Conservation (phyloP, 2,797 vertebrate species). For the Centropyge bicolor region DNA sequence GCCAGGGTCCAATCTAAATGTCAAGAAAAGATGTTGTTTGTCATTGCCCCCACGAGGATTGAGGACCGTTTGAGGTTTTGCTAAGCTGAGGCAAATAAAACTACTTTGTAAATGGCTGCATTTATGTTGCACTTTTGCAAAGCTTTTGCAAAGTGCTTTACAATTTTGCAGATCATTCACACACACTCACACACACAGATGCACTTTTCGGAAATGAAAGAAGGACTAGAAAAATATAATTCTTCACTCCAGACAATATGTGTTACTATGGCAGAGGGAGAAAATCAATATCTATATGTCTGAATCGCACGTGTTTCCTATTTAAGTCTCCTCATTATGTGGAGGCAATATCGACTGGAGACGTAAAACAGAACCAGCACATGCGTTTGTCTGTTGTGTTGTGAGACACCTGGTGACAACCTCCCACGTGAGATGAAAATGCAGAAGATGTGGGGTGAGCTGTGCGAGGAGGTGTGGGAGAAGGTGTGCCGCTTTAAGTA, state of each 20-base stretch:
- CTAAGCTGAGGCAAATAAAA: background rate
- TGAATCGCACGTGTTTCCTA: background rate
- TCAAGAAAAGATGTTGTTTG: background rate
- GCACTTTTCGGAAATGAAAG: background rate
- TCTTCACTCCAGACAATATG: background rate
- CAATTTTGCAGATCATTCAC: background rate
- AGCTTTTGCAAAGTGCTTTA: background rate
- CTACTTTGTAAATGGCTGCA: background rate
- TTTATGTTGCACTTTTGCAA: background rate
- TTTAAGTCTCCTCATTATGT: slow-evolving; percentile 7
- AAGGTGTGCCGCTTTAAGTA: background rate
- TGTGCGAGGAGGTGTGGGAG: background rate
- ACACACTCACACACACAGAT: background rate
- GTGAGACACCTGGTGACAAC: background rate
- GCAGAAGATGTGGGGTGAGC: background rate
- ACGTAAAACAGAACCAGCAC: background rate
- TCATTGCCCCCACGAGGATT: background rate
- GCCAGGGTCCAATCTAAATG: background rate
- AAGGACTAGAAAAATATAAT: background rate
- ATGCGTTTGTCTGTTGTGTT: background rate
- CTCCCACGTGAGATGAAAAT: slow-evolving; percentile 28
- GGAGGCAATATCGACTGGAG: background rate
- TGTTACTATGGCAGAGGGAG: background rate
- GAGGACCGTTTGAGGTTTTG: background rate
- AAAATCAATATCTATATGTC: background rate